These are phyloP conservation scores for Platynereis dumerilii DNA, from an alignment of 2,888 invertebrate species.

Conservation along the genomic window DNA sequence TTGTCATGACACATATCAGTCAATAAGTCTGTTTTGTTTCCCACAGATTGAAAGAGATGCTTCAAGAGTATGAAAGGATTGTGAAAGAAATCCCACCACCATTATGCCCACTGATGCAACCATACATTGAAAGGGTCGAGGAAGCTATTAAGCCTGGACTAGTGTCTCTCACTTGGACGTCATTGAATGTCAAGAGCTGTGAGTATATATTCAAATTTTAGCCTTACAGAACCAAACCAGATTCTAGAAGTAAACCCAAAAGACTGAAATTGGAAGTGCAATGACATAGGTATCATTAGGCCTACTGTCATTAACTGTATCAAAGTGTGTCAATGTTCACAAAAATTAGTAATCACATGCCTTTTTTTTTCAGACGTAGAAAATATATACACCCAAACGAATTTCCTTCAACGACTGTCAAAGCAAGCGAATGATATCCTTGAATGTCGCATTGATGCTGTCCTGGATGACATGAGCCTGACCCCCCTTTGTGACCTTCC, in stretches of 20 bases:
- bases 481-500: constrained; percentile 82
- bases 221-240: too few species aligned
- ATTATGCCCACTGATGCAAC: constrained; percentile 87
- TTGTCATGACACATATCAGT: neutral
- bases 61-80: constrained; percentile 59
- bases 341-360: neutral
- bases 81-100: constrained; percentile 70
- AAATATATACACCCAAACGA: constrained; percentile 52
- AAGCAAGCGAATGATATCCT: constrained; percentile 85
- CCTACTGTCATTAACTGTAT: too few species aligned
- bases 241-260: too few species aligned
- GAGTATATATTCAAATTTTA: constrained; percentile 77
- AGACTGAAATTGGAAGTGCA: too few species aligned
- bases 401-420: constrained; percentile 54
- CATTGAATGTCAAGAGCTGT: constrained; percentile 68
- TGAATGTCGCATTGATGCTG: constrained; percentile 86
- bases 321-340: too few species aligned
- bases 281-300: too few species aligned
- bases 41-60: constrained; percentile 59
- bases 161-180: constrained; percentile 84
- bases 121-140: constrained; percentile 85
- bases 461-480: constrained; percentile 85
- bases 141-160: constrained; percentile 83
- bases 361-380: constrained; percentile 48
- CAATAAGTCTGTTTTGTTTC: neutral